phyloP scores from a whole-genome alignment of 2,888 invertebrate genomes.

The Lasioglossum zephyrum region DNA sequence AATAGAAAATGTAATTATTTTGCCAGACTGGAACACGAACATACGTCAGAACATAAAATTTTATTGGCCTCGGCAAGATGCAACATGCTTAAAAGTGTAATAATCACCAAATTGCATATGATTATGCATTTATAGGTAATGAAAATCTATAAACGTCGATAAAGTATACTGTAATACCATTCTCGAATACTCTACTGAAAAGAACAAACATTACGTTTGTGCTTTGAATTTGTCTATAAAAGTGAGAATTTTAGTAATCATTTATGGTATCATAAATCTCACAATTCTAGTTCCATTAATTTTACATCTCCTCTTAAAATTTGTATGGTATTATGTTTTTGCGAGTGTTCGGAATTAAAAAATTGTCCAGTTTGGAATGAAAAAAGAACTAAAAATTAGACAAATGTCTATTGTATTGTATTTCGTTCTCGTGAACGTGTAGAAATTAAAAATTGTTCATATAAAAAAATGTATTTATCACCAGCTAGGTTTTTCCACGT shows the following conservation, averaged over 20 bases:
- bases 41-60: background rate
- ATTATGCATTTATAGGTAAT: background rate
- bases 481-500: background rate
- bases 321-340: background rate
- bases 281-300: too few species aligned
- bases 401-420: background rate
- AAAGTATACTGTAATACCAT: background rate
- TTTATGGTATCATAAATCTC: too few species aligned
- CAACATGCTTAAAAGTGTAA: background rate
- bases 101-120: background rate
- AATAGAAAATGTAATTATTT: background rate
- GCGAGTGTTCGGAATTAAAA: background rate
- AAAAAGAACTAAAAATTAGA: too few species aligned
- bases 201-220: too few species aligned
- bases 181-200: background rate
- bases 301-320: background rate
- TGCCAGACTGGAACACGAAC: background rate
- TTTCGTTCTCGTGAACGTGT: background rate
- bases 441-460: background rate
- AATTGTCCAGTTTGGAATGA: too few species aligned
- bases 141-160: background rate
- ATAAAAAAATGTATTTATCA: background rate
- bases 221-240: too few species aligned
- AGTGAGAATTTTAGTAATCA: too few species aligned
- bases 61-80: background rate